Percentiles rank a stretch among this genome's conserved stretches.
Evolutionary conservation across 2,113 vertebrate genomes (phyloP).

Genomic region (Lethenteron camtschaticum): DNA sequence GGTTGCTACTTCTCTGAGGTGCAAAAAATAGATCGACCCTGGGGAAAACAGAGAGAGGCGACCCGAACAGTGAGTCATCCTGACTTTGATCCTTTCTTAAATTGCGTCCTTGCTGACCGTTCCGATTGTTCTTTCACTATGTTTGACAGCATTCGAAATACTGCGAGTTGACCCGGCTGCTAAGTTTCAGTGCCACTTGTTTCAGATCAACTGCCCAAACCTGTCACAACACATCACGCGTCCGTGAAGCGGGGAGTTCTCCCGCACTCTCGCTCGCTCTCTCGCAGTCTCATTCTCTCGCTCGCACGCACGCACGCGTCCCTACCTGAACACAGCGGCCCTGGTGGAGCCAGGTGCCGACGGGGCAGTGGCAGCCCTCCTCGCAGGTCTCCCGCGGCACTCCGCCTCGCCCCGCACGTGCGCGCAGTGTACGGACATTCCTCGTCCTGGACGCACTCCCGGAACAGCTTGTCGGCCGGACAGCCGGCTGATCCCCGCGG

Average conservation of each 20-base stretch:
- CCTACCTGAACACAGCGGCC: slow-evolving; percentile 32
- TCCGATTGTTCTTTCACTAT: too few species aligned
- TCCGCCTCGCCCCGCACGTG: slow-evolving; percentile 34
- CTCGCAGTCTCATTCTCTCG: not conserved
- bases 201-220: too few species aligned
- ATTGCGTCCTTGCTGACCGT: too few species aligned
- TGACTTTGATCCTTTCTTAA: too few species aligned
- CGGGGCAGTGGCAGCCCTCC: slow-evolving; percentile 60
- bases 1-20: too few species aligned
- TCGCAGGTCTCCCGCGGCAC: slow-evolving; percentile 45
- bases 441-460: slow-evolving; percentile 36
- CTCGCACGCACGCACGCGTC: not conserved
- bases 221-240: too few species aligned
- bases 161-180: too few species aligned
- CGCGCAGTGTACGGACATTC: slow-evolving; percentile 61
- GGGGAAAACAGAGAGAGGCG: too few species aligned
- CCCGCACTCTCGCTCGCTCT: not conserved
- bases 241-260: not conserved
- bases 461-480: slow-evolving; percentile 36
- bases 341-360: slow-evolving; percentile 31
- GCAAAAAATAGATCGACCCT: too few species aligned
- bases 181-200: too few species aligned
- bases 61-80: too few species aligned
- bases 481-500: slow-evolving; percentile 36
- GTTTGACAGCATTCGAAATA: too few species aligned